Evolutionary conservation across 2,888 invertebrate genomes (phyloP), one percentile per base, ranked within the genome.

Genomic region (Ochropleura leucogaster): DNA sequence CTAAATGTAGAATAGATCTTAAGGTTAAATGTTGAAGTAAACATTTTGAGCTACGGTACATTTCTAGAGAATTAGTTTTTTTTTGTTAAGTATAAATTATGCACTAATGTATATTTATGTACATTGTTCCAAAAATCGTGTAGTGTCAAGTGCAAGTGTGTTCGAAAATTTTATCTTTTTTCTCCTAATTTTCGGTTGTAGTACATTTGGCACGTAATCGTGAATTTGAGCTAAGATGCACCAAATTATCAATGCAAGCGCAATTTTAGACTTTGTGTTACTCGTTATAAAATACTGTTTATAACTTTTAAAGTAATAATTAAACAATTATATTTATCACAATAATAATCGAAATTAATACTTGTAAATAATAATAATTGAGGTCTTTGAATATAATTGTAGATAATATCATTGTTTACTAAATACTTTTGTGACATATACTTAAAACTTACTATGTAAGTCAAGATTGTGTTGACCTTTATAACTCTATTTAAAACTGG

Each of bases 101-200:
- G 83, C 89, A 91, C 90, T 93, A 92, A 91, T 92, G 89, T 94
- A 94, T 94, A 94, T 88, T 91, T 94, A 95, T 95, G 94, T 95
- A 95, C 95, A 95, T 93, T 91, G 94, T 90, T 95, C 94, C 95
- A 95, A 95, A 95, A 95, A 89, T 92, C 89, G 88, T 89, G 90
- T 89, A 86, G 89, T 90, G 89, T 88, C 84, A 79, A 87, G 92
- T 89, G 90, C 89, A 88, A 81, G 86, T 88, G 89, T 87, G 83
- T 86, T 89, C 72, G 79, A 88, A 89, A 86, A 85, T 82, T 85
- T 77, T 81, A 53, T 74, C 79, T 85, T 75, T 75, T 76, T 82
- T 75, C 80, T 77, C 68, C 76, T 85, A 83, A 84, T 84, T 84
- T 87, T 82, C 59, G 70, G 74, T 84, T 86, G 85, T 90, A 85